A percentile compares a stretch with the other conserved stretches of the same genome.
Evolutionary conservation across 2,888 invertebrate genomes (phyloP).

Genomic region (Meteorus colon): DNA sequence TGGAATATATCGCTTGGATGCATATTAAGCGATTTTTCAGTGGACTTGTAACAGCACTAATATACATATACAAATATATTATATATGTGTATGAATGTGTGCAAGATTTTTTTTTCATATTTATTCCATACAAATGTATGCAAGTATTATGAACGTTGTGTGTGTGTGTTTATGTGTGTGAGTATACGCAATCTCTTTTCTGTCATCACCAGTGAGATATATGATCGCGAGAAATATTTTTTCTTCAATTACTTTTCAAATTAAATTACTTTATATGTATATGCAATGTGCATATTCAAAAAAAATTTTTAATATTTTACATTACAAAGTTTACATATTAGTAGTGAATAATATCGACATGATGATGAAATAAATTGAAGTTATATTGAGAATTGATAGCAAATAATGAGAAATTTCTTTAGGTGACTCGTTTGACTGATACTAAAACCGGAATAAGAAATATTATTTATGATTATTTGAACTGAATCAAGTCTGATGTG

Average conservation of each 20-base stretch:
- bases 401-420: neutral
- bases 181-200: conserved; percentile 34
- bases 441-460: no score
- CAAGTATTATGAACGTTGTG: neutral
- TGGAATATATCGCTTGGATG: conserved; percentile 30
- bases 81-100: no score
- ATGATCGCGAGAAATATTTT: conserved; percentile 25
- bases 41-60: conserved; percentile 24
- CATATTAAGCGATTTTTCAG: conserved; percentile 31
- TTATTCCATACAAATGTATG: neutral
- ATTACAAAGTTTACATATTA: no score
- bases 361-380: no score
- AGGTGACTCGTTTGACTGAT: no score
- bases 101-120: neutral
- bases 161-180: neutral
- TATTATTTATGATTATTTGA: no score
- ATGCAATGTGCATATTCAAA: no score
- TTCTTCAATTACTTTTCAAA: conserved; percentile 39
- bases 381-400: neutral
- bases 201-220: conserved; percentile 38
- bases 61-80: neutral
- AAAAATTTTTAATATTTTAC: no score
- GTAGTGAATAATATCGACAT: no score
- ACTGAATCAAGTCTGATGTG: no score
- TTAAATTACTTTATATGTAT: conserved; percentile 15